Evolutionary conservation across 1,140 invertebrate genomes (phyloP).

Genomic region (Atopsyche davidsoni): DNA sequence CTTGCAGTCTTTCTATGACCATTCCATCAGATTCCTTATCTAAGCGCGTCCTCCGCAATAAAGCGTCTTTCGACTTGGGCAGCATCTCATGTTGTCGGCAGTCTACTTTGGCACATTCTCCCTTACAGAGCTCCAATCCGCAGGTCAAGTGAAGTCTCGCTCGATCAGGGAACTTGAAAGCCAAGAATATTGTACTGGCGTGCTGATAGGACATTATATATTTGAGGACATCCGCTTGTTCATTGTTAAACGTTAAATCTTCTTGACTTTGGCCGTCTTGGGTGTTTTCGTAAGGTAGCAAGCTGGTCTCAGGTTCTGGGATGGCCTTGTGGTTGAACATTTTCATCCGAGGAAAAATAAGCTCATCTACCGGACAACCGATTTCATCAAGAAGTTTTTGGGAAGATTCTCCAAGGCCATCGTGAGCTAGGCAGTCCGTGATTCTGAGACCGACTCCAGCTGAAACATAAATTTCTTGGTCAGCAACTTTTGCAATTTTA

Average conservation of each 20-base stretch:
- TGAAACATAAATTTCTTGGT: too few relatives aligned
- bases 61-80: constrained; percentile 42
- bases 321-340: constrained; percentile 39
- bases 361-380: constrained; percentile 65
- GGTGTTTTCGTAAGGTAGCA: constrained; percentile 35
- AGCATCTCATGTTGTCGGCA: constrained; percentile 41
- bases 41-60: constrained; percentile 42
- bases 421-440: constrained; percentile 66
- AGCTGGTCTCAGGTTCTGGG: constrained; percentile 35
- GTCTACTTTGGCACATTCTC: constrained; percentile 55
- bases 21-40: constrained; percentile 50
- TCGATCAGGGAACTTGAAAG: constrained; percentile 74
- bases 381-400: constrained; percentile 62
- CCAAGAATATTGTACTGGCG: constrained; percentile 60
- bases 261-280: constrained; percentile 24
- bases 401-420: constrained; percentile 62
- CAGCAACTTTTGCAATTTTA: too few relatives aligned
- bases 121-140: constrained; percentile 60
- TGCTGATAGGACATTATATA: constrained; percentile 54
- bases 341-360: constrained; percentile 52
- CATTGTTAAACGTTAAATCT: constrained; percentile 20
- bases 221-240: constrained; percentile 39
- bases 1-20: constrained; percentile 61
- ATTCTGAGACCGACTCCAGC: constrained; percentile 64
- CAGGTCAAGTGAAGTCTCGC: constrained; percentile 65